Percentiles rank a stretch among this genome's conserved stretches.
These are phyloP conservation scores for Hedya salicella DNA, from an alignment of 2,888 invertebrate genomes.

Conservation along the genomic window DNA sequence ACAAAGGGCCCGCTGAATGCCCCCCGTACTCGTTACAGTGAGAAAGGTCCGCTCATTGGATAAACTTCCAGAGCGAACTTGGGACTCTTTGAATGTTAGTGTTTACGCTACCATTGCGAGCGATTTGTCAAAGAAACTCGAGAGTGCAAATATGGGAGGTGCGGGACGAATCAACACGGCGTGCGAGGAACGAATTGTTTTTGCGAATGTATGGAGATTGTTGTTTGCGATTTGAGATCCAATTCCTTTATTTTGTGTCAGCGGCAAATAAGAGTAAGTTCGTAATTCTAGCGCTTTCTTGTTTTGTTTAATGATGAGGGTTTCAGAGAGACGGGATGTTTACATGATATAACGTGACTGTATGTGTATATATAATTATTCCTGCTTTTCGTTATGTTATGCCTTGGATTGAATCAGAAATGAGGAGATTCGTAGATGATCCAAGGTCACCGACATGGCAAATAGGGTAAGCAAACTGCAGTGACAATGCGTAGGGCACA, in stretches of 20 bases:
- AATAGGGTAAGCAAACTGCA: too few relatives aligned
- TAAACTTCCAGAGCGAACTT: slow-evolving; percentile 52
- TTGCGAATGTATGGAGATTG: slow-evolving; percentile 47
- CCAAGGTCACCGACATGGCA: too few relatives aligned
- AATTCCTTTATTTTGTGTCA: slow-evolving; percentile 43
- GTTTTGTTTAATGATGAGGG: slow-evolving; percentile 41
- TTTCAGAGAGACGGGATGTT: slow-evolving; percentile 15
- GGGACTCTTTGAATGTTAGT: slow-evolving; percentile 45
- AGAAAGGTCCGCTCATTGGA: slow-evolving; percentile 53
- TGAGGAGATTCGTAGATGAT: too few relatives aligned
- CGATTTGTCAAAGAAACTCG: slow-evolving; percentile 71
- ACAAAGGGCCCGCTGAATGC: slow-evolving; percentile 48
- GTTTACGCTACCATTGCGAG: slow-evolving; percentile 63
- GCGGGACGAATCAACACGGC: slow-evolving; percentile 53
- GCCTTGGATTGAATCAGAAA: too few relatives aligned
- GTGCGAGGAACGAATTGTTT: slow-evolving; percentile 52
- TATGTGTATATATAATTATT: neutral
- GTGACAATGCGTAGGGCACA: too few relatives aligned
- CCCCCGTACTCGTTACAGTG: slow-evolving; percentile 44
- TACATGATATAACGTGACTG: slow-evolving; percentile 3
- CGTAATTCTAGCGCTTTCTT: slow-evolving; percentile 34
- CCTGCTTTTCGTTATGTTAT: neutral
- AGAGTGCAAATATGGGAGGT: slow-evolving; percentile 57
- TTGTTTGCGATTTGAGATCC: slow-evolving; percentile 43
- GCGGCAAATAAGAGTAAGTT: slow-evolving; percentile 42